phyloP scores from a whole-genome alignment of 2,888 invertebrate genomes.

The Platerodrilus igneus region DNA sequence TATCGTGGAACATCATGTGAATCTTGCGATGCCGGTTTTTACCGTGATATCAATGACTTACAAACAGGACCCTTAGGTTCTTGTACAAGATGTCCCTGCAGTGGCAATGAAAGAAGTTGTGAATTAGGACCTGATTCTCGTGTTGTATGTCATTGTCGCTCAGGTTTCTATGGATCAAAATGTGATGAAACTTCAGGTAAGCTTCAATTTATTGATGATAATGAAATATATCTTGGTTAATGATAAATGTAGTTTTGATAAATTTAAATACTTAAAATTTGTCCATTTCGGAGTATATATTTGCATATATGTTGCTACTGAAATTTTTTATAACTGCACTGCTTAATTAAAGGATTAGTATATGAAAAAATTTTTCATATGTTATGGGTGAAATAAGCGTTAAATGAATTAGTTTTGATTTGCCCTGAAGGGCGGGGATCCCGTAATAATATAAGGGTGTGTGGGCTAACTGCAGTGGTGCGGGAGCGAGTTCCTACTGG shows the following conservation, averaged over 20 bases:
- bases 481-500: no score
- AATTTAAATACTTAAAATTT: constrained; percentile 4
- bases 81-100: constrained; percentile 75
- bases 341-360: no score
- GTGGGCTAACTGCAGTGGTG: no score
- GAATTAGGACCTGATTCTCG: constrained; percentile 52
- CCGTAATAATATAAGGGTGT: no score
- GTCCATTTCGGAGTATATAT: neutral
- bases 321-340: no score
- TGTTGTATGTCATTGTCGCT: constrained; percentile 66
- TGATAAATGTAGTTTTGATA: neutral
- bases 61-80: constrained; percentile 51
- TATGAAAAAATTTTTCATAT: no score
- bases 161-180: constrained; percentile 64
- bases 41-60: constrained; percentile 58
- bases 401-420: no score
- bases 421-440: no score
- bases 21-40: constrained; percentile 66
- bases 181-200: constrained; percentile 60
- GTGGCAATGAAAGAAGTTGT: constrained; percentile 66
- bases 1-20: constrained; percentile 84
- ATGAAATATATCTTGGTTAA: constrained; percentile 13
- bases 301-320: no score
- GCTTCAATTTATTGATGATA: no score
- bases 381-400: no score